A percentile compares a stretch with the other conserved stretches of the same genome.
Evolutionary conservation across 2,797 vertebrate species (phyloP).

Genomic region (Rhinichthys osculus): DNA sequence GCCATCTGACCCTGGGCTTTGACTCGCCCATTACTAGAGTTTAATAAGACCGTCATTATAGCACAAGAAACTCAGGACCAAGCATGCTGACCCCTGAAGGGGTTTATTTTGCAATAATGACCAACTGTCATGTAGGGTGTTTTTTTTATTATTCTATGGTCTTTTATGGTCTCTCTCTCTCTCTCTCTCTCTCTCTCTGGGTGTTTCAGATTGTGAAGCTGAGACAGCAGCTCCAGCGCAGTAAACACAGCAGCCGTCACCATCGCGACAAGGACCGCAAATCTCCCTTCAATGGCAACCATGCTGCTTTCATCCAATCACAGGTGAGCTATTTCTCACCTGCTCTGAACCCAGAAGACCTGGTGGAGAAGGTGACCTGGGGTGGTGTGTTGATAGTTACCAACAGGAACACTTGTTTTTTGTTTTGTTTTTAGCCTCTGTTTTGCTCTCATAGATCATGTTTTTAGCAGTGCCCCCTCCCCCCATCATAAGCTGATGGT

Average conservation of each 20-base stretch:
- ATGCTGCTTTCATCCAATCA: slow-evolving; percentile 84
- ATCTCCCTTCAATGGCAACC: slow-evolving; percentile 89
- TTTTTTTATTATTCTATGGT: not conserved
- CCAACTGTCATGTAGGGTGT: not conserved
- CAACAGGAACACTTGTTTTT: not conserved
- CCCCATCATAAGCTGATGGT: not conserved
- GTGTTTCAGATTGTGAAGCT: slow-evolving; percentile 84
- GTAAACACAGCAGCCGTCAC: slow-evolving; percentile 88
- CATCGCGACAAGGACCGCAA: slow-evolving; percentile 88
- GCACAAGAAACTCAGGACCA: not conserved
- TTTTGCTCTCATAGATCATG: not conserved
- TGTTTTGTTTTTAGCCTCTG: no score
- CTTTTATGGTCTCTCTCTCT: not conserved
- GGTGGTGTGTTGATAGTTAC: slow-evolving; percentile 4
- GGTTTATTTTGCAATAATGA: slow-evolving; percentile 1
- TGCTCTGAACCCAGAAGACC: slow-evolving; percentile 12
- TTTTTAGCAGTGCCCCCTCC: not conserved
- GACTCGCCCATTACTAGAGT: not conserved
- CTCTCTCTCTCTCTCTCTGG: slow-evolving; percentile 33
- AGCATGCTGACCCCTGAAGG: not conserved
- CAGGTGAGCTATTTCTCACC: slow-evolving; percentile 76
- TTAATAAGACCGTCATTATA: not conserved
- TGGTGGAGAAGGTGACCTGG: not conserved
- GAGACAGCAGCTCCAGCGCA: slow-evolving; percentile 88
- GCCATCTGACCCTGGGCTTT: not conserved